Base-by-base conservation (phyloP, 2,888 invertebrate species). In the Dicyrtoma fusca region DNA sequence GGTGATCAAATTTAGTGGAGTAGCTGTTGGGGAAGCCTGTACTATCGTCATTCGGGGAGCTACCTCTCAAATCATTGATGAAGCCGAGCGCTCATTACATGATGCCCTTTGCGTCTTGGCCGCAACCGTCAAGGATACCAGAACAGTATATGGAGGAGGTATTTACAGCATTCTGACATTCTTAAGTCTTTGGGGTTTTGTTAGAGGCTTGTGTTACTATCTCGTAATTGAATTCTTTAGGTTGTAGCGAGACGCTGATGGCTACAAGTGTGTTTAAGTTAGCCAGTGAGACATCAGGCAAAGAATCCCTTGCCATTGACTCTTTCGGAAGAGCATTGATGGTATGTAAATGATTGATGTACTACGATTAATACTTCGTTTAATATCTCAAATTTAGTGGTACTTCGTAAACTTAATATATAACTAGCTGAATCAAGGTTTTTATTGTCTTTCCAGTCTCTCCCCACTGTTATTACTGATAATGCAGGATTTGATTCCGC, bases 401-500 rank as follows among this genome's bases (percentile, higher is more conserved):
- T n/a, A n/a, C n/a, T n/a, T n/a, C n/a, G n/a, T n/a, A n/a, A n/a
- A n/a, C n/a, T n/a, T n/a, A n/a, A n/a, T n/a, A n/a, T n/a, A n/a
- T n/a, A n/a, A n/a, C n/a, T n/a, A n/a, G n/a, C n/a, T n/a, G n/a
- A n/a, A n/a, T n/a, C n/a, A n/a, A n/a, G n/a, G n/a, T n/a, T n/a
- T n/a, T n/a, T n/a, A n/a, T 53, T 53, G 10, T 69, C 34, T 44
- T 47, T 73, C 1, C 88, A 91, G 74, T 89, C 94, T 81, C 86
- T 99, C 80, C 99, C 99, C 0, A 94, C 93, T 23, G 93, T 94
- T 71, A 97, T 99, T 77, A 96, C 97, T 47, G 99, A 99, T 84
- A 99, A 99, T 85, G 99, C 95, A 73, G 99, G 99, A 73, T 97
- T 93, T 83, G 99, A 99, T 86, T 96, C 97, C 57, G 94, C 97